These are phyloP conservation scores for Euwallacea fornicatus DNA, from an alignment of 1,140 invertebrate genomes.

Conservation along the genomic window DNA sequence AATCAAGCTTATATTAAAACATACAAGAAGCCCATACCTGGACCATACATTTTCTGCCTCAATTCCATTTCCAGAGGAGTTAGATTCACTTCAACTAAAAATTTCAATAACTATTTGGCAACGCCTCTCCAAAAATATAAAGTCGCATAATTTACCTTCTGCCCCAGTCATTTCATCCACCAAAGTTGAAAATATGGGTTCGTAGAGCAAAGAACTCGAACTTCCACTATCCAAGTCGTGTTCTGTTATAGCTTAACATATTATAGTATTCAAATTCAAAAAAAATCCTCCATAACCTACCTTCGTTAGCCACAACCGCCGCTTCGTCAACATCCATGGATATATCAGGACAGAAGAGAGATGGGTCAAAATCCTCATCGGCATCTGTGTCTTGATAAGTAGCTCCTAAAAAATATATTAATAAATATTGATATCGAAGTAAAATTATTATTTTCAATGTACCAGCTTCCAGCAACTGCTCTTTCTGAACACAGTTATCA, in stretches of 20 bases:
- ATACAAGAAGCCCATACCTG: conserved; percentile 32
- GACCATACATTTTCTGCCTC: conserved; percentile 38
- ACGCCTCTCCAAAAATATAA: background rate
- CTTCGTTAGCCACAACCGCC: conserved; percentile 40
- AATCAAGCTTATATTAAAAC: background rate
- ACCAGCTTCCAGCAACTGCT: no score
- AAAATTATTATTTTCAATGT: no score
- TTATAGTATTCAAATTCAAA: conserved; percentile 5
- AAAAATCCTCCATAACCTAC: conserved; percentile 12
- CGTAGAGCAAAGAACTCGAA: conserved; percentile 41
- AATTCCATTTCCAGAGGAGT: conserved; percentile 41
- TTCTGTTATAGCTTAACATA: background rate
- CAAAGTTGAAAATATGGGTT: conserved; percentile 44
- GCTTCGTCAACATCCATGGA: conserved; percentile 48
- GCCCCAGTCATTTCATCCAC: conserved; percentile 48
- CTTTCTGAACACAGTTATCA: no score
- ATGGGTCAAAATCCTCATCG: conserved; percentile 48
- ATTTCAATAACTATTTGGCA: conserved; percentile 14
- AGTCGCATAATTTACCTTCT: conserved; percentile 41
- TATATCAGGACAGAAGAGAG: conserved; percentile 45
- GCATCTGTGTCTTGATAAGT: conserved; percentile 36
- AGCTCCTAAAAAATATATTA: no score
- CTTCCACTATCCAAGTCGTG: conserved; percentile 17
- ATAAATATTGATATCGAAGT: no score
- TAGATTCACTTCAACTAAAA: conserved; percentile 44